Percentiles rank a stretch among this genome's conserved stretches.
phyloP scores from a whole-genome alignment of 1,140 invertebrate species.

The Nasonia longicornis region DNA sequence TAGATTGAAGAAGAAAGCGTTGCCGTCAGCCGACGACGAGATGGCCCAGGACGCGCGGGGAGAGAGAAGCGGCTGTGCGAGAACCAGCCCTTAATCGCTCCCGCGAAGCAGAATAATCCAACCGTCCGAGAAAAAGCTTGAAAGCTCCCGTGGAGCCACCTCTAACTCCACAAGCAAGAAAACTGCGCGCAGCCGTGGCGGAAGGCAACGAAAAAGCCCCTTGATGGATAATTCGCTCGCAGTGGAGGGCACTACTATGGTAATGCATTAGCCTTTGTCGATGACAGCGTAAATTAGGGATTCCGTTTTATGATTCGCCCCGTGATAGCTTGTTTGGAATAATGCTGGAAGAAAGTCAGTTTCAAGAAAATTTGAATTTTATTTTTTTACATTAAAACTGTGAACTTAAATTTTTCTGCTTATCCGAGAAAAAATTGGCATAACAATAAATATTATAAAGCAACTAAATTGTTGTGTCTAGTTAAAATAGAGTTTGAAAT shows the following conservation, averaged over 20 bases:
- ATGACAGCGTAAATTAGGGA: slow-evolving; percentile 26
- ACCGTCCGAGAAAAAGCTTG: slow-evolving; percentile 36
- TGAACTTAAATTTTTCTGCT: no score
- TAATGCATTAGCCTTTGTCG: slow-evolving; percentile 41
- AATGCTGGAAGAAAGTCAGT: neutral
- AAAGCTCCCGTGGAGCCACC: slow-evolving; percentile 36
- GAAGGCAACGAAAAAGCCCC: slow-evolving; percentile 1
- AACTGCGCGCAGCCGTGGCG: neutral
- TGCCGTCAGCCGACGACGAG: slow-evolving; percentile 4
- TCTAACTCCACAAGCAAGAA: neutral
- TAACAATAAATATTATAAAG: no score
- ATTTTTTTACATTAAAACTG: no score
- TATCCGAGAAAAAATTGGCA: no score
- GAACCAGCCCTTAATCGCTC: slow-evolving; percentile 49
- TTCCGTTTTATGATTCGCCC: slow-evolving; percentile 13
- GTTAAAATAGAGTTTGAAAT: no score
- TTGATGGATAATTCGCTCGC: slow-evolving; percentile 37
- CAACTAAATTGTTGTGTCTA: no score
- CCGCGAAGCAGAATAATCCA: slow-evolving; percentile 52
- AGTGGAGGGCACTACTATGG: neutral
- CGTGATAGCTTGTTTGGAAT: neutral
- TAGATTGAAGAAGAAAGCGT: slow-evolving; percentile 40
- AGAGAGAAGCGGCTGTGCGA: neutral
- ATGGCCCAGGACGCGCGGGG: neutral
- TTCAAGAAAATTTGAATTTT: no score